These are phyloP conservation scores for Chrysaora quinquecirrha DNA, from an alignment of 30 jellyfish, hydroid and myxozoan genomes.

Conservation along the genomic window DNA sequence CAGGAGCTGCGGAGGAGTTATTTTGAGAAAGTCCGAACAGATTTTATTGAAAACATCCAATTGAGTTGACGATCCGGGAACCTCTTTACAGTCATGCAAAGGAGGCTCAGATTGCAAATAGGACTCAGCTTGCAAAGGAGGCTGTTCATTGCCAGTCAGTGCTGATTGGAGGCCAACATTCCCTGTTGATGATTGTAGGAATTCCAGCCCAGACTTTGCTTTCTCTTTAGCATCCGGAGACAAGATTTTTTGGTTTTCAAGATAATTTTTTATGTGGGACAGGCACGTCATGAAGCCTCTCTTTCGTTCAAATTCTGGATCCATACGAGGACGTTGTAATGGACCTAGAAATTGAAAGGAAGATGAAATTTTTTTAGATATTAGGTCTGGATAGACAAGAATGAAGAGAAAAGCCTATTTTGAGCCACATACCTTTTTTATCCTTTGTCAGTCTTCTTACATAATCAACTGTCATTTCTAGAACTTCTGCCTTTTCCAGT, in stretches of 20 bases:
- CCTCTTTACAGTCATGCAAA: too few species aligned
- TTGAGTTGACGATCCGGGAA: neutral
- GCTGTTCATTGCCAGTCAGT: neutral
- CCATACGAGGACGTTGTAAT: neutral
- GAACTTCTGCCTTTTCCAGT: slow-evolving; percentile 67
- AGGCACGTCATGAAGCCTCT: slow-evolving; percentile 61
- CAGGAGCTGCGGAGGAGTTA: slow-evolving; percentile 7
- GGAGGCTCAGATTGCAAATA: too few species aligned
- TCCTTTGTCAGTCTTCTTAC: slow-evolving; percentile 23
- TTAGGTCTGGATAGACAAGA: too few species aligned
- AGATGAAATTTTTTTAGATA: neutral
- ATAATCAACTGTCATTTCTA: slow-evolving; percentile 65
- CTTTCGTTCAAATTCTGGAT: slow-evolving; percentile 47
- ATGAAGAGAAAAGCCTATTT: too few species aligned
- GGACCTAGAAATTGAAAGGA: neutral
- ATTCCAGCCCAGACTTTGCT: neutral
- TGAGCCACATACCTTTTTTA: neutral
- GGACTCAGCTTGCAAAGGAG: neutral
- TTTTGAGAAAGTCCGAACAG: slow-evolving; percentile 50
- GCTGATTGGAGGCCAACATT: neutral
- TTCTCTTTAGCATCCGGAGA: neutral
- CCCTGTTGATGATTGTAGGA: neutral
- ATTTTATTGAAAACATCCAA: slow-evolving; percentile 33
- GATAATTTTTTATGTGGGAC: slow-evolving; percentile 38
- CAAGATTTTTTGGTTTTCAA: slow-evolving; percentile 6